Conservation (phyloP, 64 coral and sea anemone genomes). For the Dendrophyllia cribrosa region DNA sequence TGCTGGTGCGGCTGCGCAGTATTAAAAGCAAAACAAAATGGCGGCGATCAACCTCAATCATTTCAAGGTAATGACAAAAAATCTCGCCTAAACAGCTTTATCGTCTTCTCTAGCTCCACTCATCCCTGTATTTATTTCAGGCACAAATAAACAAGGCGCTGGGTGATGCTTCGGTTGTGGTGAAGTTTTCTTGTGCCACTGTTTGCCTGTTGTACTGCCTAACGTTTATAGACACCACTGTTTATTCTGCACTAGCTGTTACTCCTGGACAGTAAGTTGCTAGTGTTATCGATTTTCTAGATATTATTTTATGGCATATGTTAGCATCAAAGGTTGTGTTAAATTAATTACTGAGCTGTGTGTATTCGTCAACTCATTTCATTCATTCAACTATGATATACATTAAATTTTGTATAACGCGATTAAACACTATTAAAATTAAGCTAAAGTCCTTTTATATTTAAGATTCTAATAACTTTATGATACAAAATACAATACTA, state of each 20-base stretch:
- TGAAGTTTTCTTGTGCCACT: conserved; percentile 74
- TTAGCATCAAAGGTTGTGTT: no score
- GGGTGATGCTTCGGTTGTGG: conserved; percentile 85
- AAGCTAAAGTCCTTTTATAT: no score
- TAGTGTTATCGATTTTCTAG: neutral
- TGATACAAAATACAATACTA: no score
- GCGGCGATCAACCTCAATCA: conserved; percentile 64
- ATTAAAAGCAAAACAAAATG: conserved; percentile 67
- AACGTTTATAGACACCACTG: conserved; percentile 39
- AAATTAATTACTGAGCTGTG: no score
- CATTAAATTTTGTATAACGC: no score
- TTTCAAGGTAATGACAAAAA: conserved; percentile 58
- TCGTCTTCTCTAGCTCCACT: neutral
- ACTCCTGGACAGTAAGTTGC: conserved; percentile 83
- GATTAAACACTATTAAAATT: no score
- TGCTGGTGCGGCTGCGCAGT: conserved; percentile 33
- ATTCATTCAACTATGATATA: no score
- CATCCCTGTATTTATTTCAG: conserved; percentile 28
- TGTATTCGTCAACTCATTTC: no score
- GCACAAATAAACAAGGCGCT: conserved; percentile 79
- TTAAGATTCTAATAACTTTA: no score
- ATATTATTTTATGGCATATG: neutral
- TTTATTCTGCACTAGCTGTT: conserved; percentile 72
- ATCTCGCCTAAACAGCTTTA: neutral
- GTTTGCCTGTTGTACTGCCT: conserved; percentile 72